Conservation (phyloP, 2,113 vertebrate species). For the Leptobrachium leishanense region DNA sequence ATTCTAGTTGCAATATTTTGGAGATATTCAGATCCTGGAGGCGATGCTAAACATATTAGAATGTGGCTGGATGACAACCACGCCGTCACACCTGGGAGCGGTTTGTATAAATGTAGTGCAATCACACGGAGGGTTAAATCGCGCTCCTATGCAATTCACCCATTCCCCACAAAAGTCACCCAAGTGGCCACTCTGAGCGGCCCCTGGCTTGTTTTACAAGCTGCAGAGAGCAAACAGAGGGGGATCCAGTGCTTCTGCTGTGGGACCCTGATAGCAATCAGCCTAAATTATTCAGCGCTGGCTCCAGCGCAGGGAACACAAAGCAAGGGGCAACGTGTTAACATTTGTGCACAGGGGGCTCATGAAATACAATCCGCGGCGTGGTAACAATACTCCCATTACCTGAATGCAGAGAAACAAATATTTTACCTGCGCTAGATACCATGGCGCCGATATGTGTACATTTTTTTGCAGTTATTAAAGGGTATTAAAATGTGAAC, state of each 20-base stretch:
- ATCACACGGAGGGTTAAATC: not conserved
- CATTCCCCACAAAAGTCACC: constrained; percentile 30
- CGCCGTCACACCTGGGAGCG: no score
- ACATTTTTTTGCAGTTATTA: no score
- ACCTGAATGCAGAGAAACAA: no score
- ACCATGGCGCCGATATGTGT: no score
- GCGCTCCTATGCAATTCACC: constrained; percentile 4
- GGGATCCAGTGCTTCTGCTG: constrained; percentile 29
- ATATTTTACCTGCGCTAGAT: no score
- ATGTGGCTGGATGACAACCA: no score
- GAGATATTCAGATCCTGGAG: no score
- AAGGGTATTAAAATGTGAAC: no score
- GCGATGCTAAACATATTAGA: no score
- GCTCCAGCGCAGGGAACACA: constrained; percentile 34
- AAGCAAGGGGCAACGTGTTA: constrained; percentile 27
- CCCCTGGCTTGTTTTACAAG: constrained; percentile 43
- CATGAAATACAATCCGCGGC: constrained; percentile 24
- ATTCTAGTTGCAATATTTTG: no score
- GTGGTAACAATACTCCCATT: not conserved
- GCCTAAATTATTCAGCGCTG: constrained; percentile 43
- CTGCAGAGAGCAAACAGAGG: constrained; percentile 38
- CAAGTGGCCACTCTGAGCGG: constrained; percentile 7
- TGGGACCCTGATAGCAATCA: constrained; percentile 39
- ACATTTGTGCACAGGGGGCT: constrained; percentile 13
- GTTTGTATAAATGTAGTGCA: no score